These are phyloP conservation scores for Enteromius viviparus DNA, from an alignment of 2,797 vertebrate genomes.

Conservation along the genomic window DNA sequence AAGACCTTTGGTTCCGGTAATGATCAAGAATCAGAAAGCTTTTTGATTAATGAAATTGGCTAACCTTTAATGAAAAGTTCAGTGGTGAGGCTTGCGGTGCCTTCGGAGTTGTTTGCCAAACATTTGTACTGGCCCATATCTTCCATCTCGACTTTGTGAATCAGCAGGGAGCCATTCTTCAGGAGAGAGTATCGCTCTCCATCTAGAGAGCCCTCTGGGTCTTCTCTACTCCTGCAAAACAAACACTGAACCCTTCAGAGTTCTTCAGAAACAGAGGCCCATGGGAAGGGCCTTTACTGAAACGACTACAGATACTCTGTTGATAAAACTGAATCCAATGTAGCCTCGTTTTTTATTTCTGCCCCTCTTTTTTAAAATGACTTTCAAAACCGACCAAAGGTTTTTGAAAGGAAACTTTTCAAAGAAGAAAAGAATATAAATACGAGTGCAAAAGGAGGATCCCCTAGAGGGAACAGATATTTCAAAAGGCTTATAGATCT, in stretches of 20 bases:
- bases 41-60: constrained; percentile 9
- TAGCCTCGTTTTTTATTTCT: not conserved
- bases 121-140: constrained; percentile 88
- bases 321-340: constrained; percentile 40
- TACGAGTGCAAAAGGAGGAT: constrained; percentile 28
- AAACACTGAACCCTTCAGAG: constrained; percentile 51
- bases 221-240: constrained; percentile 57
- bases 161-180: constrained; percentile 83
- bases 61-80: constrained; percentile 87
- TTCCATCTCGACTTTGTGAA: constrained; percentile 74
- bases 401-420: constrained; percentile 33
- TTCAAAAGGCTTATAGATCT: constrained; percentile 26
- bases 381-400: constrained; percentile 48
- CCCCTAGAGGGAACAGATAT: constrained; percentile 22
- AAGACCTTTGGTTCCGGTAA: constrained; percentile 10
- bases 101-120: constrained; percentile 81
- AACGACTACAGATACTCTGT: constrained; percentile 45
- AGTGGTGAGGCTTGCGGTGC: constrained; percentile 78
- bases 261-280: constrained; percentile 43
- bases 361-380: not conserved
- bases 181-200: constrained; percentile 68
- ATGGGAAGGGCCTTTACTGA: constrained; percentile 48
- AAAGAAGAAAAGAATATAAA: constrained; percentile 22
- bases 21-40: not conserved
- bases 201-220: constrained; percentile 63